Base-by-base conservation (phyloP, 2,888 invertebrate genomes). In the Heteromyza rotundicornis region DNA sequence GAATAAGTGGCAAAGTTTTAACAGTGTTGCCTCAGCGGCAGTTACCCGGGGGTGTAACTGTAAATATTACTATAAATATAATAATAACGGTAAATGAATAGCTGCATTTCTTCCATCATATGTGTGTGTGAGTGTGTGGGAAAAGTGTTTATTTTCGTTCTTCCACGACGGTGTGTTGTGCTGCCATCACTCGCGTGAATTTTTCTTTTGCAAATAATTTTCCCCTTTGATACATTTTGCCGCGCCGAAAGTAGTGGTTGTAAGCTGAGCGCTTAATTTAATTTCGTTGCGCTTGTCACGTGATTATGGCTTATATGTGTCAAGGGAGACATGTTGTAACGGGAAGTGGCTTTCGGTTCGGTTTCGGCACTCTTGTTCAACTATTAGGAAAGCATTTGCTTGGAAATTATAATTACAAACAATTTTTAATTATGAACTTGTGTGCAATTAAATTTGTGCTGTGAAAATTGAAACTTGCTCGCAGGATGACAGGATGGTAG, bases 31-130 rank as follows among this genome's bases (percentile, higher is more conserved):
- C 14, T 8, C 8, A 19, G 2, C 17, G n/a, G 54, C 60, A 52
- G 44, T 40, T 52, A 35, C 32, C 27, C 52, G 22, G 14, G 40
- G 50, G 20, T 22, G 36, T 49, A 59, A 65, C 68, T 64, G 66
- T 64, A 70, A 69, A 65, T 67, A 67, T 64, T 68, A 73, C 69
- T 73, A 73, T 68, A 71, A 74, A 71, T 67, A 70, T 66, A 65
- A 65, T 69, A 62, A 62, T 67, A 67, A 68, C 63, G 64, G 66
- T 63, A 68, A 67, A 65, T 69, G 67, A 67, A 62, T 63, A 61
- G 56, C 65, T 66, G 66, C 67, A 66, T 69, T 59, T 67, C 61
- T 65, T 64, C 57, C 62, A 64, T 27, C 19, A 5, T 40, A n/a
- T 40, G 40, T 40, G n/a, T 40, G 19, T 19, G 40, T 40, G 40